Percentiles rank a stretch among this genome's conserved stretches.
Evolutionary conservation across 1,140 invertebrate genomes (phyloP).

Genomic region (Hormaphis cornu): DNA sequence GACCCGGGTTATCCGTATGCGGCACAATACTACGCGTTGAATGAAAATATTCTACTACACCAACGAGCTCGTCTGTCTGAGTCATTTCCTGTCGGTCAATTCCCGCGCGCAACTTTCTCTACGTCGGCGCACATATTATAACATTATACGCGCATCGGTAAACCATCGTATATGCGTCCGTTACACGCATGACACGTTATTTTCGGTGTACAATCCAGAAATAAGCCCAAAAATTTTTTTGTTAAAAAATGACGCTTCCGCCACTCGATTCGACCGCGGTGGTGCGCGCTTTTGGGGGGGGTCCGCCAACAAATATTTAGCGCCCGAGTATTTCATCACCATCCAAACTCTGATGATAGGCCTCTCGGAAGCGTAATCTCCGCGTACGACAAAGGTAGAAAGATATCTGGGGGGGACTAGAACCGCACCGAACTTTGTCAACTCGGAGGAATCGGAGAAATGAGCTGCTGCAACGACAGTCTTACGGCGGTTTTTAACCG

Average conservation of each 20-base stretch:
- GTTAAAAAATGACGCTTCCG: no score
- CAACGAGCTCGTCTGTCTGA: conserved; percentile 4
- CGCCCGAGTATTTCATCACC: no score
- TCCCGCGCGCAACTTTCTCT: conserved; percentile 24
- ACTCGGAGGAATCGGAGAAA: no score
- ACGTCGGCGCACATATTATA: neutral
- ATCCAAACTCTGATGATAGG: neutral
- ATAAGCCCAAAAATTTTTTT: no score
- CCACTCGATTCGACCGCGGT: no score
- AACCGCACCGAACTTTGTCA: no score
- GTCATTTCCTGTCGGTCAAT: conserved; percentile 32
- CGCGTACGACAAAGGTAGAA: conserved; percentile 36
- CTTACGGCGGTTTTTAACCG: neutral
- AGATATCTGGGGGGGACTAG: conserved; percentile 25
- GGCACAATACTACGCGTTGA: conserved; percentile 27
- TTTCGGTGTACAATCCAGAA: no score
- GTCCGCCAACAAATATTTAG: no score
- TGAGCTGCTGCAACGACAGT: no score
- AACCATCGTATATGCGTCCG: neutral
- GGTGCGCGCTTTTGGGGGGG: no score
- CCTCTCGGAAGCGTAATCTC: neutral
- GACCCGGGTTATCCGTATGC: conserved; percentile 29
- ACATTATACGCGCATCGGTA: no score
- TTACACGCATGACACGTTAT: neutral
- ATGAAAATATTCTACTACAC: conserved; percentile 11